Evolutionary conservation across 2,113 vertebrate genomes (phyloP), one percentile per base, ranked within the genome.

Genomic region (Polypterus bichir): DNA sequence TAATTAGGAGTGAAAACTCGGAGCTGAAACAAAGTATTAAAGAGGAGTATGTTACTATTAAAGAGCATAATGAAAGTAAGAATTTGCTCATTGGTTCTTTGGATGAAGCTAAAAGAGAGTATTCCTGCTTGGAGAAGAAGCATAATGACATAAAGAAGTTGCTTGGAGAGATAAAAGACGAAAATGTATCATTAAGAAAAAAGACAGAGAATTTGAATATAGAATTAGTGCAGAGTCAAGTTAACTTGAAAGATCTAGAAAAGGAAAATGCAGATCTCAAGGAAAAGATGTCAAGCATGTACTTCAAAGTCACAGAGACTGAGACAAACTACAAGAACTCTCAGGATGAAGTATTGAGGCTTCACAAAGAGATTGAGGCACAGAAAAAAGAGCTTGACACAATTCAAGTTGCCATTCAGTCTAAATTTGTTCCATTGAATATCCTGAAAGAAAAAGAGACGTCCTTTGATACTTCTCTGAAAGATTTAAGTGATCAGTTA

Each of bases 341-440:
- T 9, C 88, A 89, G 4, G 86, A 89, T 3, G 91, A 91, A 64
- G 78, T 83, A 0, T 44, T 0, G 0, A 86, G 82, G 58, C 66
- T 98, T 9, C 91, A 89, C 0, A 71, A 74, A 0, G 96, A 97
- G 62, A 83, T 97, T 0, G 78, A 89, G 67, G 91, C 88, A 51
- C 94, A 97, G 72, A 94, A 83, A 70, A 89, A 75, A 66, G 93
- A 97, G 8, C 87, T 98, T 0, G 94, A 96, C 64, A 91, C 88
- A 0, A 91, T 98, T 48, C 93, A 97, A 1, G 90, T 92, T 47
- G 94, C 92, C 49, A 91, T 98, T 66, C 79, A 81, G 65, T 82
- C 87, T 0, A 95, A 86, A 65, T 98, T 96, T 0, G 78, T 93
- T 3, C 92, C 91, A 0, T 61, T 91, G 11, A 66, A 77, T 52